These are phyloP conservation scores for Cerceris ruficornis DNA, from an alignment of 2,888 invertebrate genomes.

Conservation along the genomic window DNA sequence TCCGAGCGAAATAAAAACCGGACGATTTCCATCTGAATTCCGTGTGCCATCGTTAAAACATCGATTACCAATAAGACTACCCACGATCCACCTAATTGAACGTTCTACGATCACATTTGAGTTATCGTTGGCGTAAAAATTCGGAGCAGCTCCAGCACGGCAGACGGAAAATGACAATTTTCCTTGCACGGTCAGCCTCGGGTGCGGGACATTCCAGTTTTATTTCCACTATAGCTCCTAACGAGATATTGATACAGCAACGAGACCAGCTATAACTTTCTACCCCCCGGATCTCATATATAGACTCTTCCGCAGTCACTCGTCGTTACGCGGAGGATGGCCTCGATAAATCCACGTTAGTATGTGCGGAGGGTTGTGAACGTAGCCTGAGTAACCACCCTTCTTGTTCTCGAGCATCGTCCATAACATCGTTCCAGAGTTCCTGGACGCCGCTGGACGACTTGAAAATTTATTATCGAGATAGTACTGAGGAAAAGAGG, in stretches of 20 bases:
- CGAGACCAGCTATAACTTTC: slow-evolving; percentile 60
- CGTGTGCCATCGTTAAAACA: slow-evolving; percentile 1
- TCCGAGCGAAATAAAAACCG: too few species aligned
- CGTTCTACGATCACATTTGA: slow-evolving; percentile 28
- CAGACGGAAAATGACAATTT: slow-evolving; percentile 46
- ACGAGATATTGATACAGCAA: slow-evolving; percentile 70
- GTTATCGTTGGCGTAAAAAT: slow-evolving; percentile 39
- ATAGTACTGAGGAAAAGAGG: slow-evolving; percentile 36
- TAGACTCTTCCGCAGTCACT: slow-evolving; percentile 63
- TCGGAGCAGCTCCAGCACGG: slow-evolving; percentile 5
- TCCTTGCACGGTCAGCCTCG: slow-evolving; percentile 43
- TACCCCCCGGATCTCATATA: slow-evolving; percentile 38
- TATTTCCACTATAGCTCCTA: slow-evolving; percentile 60
- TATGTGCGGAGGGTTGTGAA: slow-evolving; percentile 68
- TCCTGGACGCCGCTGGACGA: slow-evolving; percentile 64
- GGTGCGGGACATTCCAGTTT: slow-evolving; percentile 47
- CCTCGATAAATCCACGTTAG: slow-evolving; percentile 70
- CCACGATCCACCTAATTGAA: slow-evolving; percentile 5
- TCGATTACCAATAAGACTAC: neutral
- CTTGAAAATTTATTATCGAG: slow-evolving; percentile 68
- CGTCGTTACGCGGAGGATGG: slow-evolving; percentile 66
- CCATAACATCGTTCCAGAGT: slow-evolving; percentile 69
- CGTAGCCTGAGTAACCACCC: slow-evolving; percentile 67
- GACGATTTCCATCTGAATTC: neutral
- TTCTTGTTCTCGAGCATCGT: slow-evolving; percentile 68